phyloP scores from a whole-genome alignment of 2,797 vertebrate genomes.

The Amblyraja radiata region DNA sequence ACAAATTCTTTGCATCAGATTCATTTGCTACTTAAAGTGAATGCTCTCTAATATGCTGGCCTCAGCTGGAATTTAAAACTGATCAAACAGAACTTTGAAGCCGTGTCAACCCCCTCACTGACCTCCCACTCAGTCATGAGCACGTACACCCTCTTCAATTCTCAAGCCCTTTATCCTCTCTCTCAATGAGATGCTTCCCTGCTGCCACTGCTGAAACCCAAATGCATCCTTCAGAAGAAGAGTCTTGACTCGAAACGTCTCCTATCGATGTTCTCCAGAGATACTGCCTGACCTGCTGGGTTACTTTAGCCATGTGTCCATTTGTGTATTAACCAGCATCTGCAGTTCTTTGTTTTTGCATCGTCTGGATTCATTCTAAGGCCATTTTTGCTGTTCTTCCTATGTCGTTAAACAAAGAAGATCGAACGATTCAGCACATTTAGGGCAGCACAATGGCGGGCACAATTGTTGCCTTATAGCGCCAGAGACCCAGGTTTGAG shows the following conservation, averaged over 20 bases:
- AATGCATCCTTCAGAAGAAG: neutral
- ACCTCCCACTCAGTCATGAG: neutral
- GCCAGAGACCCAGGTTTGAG: no score
- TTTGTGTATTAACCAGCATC: no score
- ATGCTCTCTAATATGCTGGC: neutral
- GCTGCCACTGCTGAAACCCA: neutral
- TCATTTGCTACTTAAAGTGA: neutral
- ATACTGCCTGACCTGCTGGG: no score
- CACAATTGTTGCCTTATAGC: no score
- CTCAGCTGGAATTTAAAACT: neutral
- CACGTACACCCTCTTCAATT: neutral
- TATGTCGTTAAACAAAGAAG: no score
- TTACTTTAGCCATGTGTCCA: no score
- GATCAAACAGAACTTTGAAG: neutral
- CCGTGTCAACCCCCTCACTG: neutral
- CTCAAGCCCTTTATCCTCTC: neutral
- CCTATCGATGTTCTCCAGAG: no score
- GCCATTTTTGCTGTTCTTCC: neutral
- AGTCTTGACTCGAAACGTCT: no score
- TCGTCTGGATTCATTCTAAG: neutral
- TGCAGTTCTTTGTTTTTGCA: no score
- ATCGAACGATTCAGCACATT: no score
- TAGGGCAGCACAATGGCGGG: no score
- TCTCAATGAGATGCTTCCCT: neutral
- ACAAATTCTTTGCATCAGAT: neutral